phyloP scores from a whole-genome alignment of 2,888 invertebrate genomes.

The Xanthorhoe designata region DNA sequence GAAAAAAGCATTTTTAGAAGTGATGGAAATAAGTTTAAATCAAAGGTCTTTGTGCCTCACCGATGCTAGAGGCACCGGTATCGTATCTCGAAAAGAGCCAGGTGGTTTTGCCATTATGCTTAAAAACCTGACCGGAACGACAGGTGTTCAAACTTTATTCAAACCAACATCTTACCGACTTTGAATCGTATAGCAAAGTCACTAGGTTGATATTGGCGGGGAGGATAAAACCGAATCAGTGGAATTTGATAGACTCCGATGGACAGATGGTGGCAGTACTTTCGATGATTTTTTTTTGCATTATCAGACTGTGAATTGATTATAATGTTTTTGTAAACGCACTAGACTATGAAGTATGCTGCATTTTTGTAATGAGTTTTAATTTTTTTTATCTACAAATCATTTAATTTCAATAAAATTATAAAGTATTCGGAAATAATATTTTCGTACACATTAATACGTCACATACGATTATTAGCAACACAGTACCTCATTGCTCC shows the following conservation, averaged over 20 bases:
- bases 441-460: too few species aligned
- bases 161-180: conserved; percentile 30
- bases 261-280: conserved; percentile 43
- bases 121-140: conserved; percentile 67
- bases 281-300: conserved; percentile 32
- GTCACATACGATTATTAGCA: too few species aligned
- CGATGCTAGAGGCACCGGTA: conserved; percentile 27
- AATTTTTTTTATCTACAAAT: neutral
- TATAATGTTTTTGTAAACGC: neutral
- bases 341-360: neutral
- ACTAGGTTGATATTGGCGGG: conserved; percentile 31
- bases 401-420: neutral
- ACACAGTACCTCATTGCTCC: too few species aligned
- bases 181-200: conserved; percentile 18
- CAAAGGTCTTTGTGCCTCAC: neutral
- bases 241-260: conserved; percentile 47
- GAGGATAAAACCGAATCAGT: conserved; percentile 32
- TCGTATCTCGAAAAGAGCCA: conserved; percentile 49
- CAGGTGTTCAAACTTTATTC: conserved; percentile 64
- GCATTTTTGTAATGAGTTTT: neutral
- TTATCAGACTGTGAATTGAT: neutral
- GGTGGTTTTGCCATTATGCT: conserved; percentile 55
- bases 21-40: neutral
- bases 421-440: too few species aligned
- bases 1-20: too few species aligned